Evolutionary conservation across 2,888 invertebrate genomes (phyloP), one percentile per base, ranked within the genome.

Genomic region (Erynnis tages): DNA sequence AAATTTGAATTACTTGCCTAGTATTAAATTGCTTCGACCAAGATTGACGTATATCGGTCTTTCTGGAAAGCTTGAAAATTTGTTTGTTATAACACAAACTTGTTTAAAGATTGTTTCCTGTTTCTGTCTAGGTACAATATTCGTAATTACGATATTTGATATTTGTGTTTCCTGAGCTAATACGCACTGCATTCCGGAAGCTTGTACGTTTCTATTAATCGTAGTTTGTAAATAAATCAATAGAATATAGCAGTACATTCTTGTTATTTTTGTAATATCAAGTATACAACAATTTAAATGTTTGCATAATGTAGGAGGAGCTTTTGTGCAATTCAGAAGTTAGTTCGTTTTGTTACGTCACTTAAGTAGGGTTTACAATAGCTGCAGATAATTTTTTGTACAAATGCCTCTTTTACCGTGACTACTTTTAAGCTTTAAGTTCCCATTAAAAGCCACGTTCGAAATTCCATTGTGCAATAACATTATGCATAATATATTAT

Each of bases 81-180:
- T 44, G 30, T 11, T 32, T 11, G 30, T 16, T 1, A 19, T 44
- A 44, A 29, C n/a, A 32, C 19, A 30, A 21, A 21, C n/a, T 8
- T 32, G 32, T 44, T 44, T 17, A 14, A 13, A 5, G 30, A 21
- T 16, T 32, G 17, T 21, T 44, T 44, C 44, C 44, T 44, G 8
- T 13, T 17, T 32, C 30, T 21, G 44, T 44, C 19, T 11, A 44
- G 13, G 21, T n/a, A n/a, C 13, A 10, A n/a, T 40, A 14, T 4
- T 11, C 7, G 30, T 43, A 19, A 35, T 17, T 35, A 35, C 8
- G 35, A 35, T 13, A 21, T 30, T 32, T 32, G 32, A 44, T 44
- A 44, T 44, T 21, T 21, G 17, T 1, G 8, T 32, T 21, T 44
- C 19, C 32, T 11, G 13, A 5, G 13, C n/a, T n/a, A 16, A 11